Conservation (phyloP, 2,888 invertebrate genomes). For the Calephelis perditalis region DNA sequence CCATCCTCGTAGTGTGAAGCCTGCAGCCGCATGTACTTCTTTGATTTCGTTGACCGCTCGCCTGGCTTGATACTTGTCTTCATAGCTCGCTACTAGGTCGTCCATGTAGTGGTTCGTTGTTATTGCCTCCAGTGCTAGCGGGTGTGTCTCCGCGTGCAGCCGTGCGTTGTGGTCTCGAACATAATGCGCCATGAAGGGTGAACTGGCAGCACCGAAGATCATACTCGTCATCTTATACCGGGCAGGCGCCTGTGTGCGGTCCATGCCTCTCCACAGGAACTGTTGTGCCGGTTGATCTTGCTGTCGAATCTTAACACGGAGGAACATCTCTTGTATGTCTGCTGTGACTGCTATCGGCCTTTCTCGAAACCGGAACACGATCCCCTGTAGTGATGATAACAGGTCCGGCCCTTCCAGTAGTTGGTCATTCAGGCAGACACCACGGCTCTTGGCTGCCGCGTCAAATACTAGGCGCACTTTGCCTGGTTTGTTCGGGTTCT, state of each 20-base stretch:
- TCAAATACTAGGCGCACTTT: constrained; percentile 25
- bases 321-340: constrained; percentile 27
- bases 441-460: constrained; percentile 22
- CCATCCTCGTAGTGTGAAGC: too few relatives aligned
- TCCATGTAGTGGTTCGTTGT: too few relatives aligned
- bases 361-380: constrained; percentile 29
- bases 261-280: constrained; percentile 21
- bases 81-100: too few relatives aligned
- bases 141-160: too few relatives aligned
- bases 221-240: constrained; percentile 21
- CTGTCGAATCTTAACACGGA: constrained; percentile 17
- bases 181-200: constrained; percentile 22
- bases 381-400: constrained; percentile 24
- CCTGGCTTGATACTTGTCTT: too few relatives aligned
- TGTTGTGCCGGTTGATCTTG: too few relatives aligned
- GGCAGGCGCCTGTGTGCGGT: not conserved
- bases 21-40: too few relatives aligned
- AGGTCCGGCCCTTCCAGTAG: constrained; percentile 22
- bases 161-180: constrained; percentile 22
- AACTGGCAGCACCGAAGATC: constrained; percentile 23
- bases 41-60: too few relatives aligned
- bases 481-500: not conserved
- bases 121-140: too few relatives aligned
- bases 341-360: constrained; percentile 21
- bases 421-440: constrained; percentile 20